Base-by-base conservation (phyloP, 2,888 invertebrate genomes). In the Syrista parreyssii region DNA sequence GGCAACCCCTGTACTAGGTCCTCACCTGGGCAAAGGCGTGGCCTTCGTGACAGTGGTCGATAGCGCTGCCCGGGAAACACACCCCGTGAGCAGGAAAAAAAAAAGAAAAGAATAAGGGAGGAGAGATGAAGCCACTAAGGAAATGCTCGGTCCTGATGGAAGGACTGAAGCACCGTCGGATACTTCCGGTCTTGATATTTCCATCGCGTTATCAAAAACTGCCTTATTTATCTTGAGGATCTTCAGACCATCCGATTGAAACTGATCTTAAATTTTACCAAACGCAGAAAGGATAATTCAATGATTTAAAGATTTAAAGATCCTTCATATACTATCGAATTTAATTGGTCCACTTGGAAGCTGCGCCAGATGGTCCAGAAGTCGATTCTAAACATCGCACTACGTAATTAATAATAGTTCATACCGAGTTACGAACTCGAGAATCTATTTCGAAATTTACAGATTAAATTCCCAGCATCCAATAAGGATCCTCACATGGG, bases 1-100 rank as follows among this genome's bases (percentile, higher is more conserved):
- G 74, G 72, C 72, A 72, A 79, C 79, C 81, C 80, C 77, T 71
- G 78, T 82, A 76, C 78, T 76, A 78, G 86, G 83, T 82, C 86
- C 87, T 89, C 90, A 90, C 90, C 90, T 90, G 90, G 90, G 89
- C 87, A 89, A 89, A 90, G 90, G 90, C 90, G 90, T 90, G 90
- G 90, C 88, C 84, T 89, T 84, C 81, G 84, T 84, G 78, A 85
- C 86, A 88, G 87, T 87, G 88, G 88, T 88, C 88, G 88, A 89
- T 88, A 88, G 85, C 86, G 85, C 82, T 81, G 86, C 87, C 85
- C 78, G 78, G 78, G 78, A 78, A 78, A 78, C 78, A 73, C 75
- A 81, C 85, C 79, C 84, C 83, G 74, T 68, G 82, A 35, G 77
- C 80, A 80, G 74, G 78, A 80, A 82, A 83, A 79, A 75, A 40